A percentile compares a stretch with the other conserved stretches of the same genome.
phyloP scores from a whole-genome alignment of 2,797 vertebrate genomes.

The Knipowitschia caucasica region DNA sequence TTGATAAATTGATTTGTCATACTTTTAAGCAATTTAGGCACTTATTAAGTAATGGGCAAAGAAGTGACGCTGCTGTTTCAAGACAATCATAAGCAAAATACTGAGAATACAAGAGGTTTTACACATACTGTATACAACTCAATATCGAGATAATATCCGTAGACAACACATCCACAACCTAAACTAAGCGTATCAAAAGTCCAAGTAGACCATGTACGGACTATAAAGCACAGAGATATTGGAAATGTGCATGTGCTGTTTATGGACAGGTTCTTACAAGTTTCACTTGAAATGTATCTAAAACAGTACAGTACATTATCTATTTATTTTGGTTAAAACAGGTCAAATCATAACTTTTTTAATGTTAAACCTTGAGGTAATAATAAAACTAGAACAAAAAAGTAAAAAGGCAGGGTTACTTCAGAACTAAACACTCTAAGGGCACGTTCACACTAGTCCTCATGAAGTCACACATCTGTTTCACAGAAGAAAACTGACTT shows the following conservation, averaged over 20 bases:
- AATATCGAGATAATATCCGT: conserved; percentile 37
- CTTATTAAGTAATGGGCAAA: conserved; percentile 67
- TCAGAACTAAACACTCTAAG: no score
- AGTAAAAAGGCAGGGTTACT: no score
- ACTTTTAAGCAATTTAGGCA: conserved; percentile 71
- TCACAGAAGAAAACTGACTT: not conserved
- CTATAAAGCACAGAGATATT: conserved; percentile 33
- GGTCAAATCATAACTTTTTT: no score
- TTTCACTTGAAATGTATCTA: not conserved
- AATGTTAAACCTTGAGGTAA: no score
- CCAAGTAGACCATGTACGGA: conserved; percentile 31
- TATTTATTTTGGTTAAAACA: no score
- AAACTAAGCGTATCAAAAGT: conserved; percentile 28
- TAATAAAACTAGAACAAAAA: no score
- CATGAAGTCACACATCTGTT: not conserved
- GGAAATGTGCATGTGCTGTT: conserved; percentile 43
- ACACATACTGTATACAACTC: conserved; percentile 30
- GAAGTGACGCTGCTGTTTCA: conserved; percentile 42
- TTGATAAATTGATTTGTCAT: conserved; percentile 55
- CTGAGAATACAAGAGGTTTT: conserved; percentile 20
- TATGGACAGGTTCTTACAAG: conserved; percentile 9
- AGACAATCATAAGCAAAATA: conserved; percentile 41
- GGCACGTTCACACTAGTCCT: no score
- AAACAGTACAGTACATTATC: not conserved
- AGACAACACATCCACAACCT: conserved; percentile 34